A percentile compares a stretch with the other conserved stretches of the same genome.
Conservation (phyloP, 2,888 invertebrate genomes). For the Gari tellinella region DNA sequence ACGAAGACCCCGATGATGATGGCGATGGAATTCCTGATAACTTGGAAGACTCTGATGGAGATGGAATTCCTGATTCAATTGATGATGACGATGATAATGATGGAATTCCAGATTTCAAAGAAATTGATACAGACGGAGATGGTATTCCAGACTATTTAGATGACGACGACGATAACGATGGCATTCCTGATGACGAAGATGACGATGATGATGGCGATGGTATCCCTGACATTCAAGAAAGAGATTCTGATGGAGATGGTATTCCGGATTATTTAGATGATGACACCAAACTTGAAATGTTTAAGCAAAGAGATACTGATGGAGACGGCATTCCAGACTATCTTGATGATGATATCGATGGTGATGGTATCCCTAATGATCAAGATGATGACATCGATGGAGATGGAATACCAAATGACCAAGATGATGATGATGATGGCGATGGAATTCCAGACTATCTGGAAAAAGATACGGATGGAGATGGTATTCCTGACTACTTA, state of each 20-base stretch:
- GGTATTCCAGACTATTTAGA: constrained; percentile 72
- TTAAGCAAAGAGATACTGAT: too few species aligned
- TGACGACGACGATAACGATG: constrained; percentile 60
- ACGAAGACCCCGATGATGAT: constrained; percentile 68
- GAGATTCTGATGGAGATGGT: constrained; percentile 75
- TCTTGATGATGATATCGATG: constrained; percentile 72
- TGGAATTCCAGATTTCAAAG: constrained; percentile 38
- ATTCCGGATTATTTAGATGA: constrained; percentile 78
- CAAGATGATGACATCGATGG: constrained; percentile 77
- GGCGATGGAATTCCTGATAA: constrained; percentile 72
- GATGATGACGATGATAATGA: constrained; percentile 41
- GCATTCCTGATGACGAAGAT: constrained; percentile 59
- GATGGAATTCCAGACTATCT: constrained; percentile 77
- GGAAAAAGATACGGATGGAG: constrained; percentile 73
- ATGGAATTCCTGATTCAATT: constrained; percentile 30
- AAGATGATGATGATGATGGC: constrained; percentile 76
- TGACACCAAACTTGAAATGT: too few species aligned
- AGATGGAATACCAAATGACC: constrained; percentile 71
- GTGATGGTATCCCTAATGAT: constrained; percentile 81
- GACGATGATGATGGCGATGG: constrained; percentile 41
- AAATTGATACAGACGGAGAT: constrained; percentile 72
- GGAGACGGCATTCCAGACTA: constrained; percentile 77
- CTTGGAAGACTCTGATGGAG: constrained; percentile 60
- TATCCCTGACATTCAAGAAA: constrained; percentile 65
- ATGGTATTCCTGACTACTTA: constrained; percentile 73